These are phyloP conservation scores for Gymnarchus niloticus DNA, from an alignment of 2,113 vertebrate species.

Conservation along the genomic window DNA sequence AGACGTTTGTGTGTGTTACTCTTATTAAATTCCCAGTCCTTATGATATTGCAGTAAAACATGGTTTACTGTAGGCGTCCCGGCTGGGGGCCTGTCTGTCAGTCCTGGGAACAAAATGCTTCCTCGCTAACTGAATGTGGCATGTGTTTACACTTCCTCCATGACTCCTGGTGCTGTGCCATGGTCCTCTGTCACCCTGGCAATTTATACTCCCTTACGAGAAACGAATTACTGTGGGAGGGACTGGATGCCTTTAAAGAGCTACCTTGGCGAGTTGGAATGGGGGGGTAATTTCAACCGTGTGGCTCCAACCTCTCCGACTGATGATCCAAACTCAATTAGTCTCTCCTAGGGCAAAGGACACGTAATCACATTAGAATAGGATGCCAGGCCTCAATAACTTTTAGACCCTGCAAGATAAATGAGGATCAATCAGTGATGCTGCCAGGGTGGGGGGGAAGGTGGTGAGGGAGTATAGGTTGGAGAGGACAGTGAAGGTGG, in stretches of 20 bases:
- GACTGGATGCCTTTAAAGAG: not conserved
- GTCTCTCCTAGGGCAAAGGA: constrained; percentile 53
- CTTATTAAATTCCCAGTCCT: not conserved
- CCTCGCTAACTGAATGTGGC: not conserved
- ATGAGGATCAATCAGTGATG: constrained; percentile 61
- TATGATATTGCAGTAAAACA: constrained; percentile 2
- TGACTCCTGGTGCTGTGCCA: not conserved
- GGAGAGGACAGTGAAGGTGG: not conserved
- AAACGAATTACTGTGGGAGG: not conserved
- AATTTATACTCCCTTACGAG: not conserved
- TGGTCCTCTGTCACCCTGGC: not conserved
- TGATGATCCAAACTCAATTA: constrained; percentile 40
- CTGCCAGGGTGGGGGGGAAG: not conserved
- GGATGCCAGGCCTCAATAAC: constrained; percentile 73
- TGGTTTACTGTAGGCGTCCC: not conserved
- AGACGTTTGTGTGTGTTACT: not conserved
- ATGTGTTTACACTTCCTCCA: not conserved
- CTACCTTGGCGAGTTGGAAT: not conserved
- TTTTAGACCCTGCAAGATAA: constrained; percentile 70
- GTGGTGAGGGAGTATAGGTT: not conserved
- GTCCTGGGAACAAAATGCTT: not conserved
- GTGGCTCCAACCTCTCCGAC: constrained; percentile 14
- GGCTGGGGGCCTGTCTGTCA: not conserved
- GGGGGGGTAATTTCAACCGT: not conserved
- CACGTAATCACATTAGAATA: constrained; percentile 66